Percentiles rank a stretch among this genome's conserved stretches.
Conservation (phyloP, 2,113 vertebrate genomes). For the Apodemus sylvaticus region DNA sequence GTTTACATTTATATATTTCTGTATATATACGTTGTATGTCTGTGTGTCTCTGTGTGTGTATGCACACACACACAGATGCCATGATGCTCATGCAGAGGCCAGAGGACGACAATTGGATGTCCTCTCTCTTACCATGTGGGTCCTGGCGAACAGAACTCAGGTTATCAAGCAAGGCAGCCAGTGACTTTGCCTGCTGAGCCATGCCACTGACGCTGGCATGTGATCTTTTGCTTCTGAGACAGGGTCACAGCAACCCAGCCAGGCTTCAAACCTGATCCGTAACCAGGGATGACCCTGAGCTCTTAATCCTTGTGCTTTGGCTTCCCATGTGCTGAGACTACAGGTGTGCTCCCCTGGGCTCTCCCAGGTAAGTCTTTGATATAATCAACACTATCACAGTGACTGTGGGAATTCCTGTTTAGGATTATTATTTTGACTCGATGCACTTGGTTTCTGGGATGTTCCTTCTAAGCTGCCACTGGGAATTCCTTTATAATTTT, state of each 20-base stretch:
- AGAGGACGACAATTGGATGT: no score
- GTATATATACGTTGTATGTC: not conserved
- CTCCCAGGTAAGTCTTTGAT: not conserved
- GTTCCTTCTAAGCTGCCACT: not conserved
- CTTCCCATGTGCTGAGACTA: not conserved
- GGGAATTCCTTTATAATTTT: constrained; percentile 13
- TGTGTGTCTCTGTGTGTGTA: not conserved
- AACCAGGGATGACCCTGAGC: not conserved
- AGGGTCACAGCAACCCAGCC: not conserved
- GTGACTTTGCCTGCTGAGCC: not conserved
- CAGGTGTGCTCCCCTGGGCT: not conserved
- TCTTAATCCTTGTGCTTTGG: not conserved
- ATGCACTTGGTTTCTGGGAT: not conserved
- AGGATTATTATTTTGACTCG: not conserved
- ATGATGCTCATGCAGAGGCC: not conserved
- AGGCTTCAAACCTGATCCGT: not conserved
- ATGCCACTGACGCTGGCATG: not conserved
- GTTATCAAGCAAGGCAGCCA: not conserved
- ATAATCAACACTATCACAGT: not conserved
- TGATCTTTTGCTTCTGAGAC: not conserved
- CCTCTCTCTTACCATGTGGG: not conserved
- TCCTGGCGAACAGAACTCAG: not conserved
- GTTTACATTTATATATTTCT: not conserved
- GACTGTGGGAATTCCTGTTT: not conserved
- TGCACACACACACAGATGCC: not conserved